A percentile compares a stretch with the other conserved stretches of the same genome.
These are phyloP conservation scores for Leptinotarsa rubiginosa DNA, from an alignment of 2,888 invertebrate genomes.

Conservation along the genomic window DNA sequence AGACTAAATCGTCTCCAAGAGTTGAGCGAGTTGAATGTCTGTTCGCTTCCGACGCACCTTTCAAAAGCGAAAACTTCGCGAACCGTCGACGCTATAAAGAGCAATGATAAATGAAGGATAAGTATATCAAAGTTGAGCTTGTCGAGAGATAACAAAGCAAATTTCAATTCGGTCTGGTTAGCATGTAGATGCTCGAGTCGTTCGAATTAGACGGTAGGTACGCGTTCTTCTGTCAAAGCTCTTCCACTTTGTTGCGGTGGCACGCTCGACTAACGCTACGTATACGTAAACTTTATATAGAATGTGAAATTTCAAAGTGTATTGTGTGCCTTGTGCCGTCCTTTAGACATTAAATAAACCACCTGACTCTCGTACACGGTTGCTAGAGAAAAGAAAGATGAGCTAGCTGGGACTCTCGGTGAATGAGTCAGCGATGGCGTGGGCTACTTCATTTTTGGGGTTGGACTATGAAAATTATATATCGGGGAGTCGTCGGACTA, in stretches of 20 bases:
- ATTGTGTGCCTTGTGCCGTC: constrained; percentile 34
- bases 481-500: too few species aligned
- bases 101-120: constrained; percentile 46
- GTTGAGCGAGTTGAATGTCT: neutral
- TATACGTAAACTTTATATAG: constrained; percentile 53
- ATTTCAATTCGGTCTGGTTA: constrained; percentile 53
- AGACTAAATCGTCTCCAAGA: too few species aligned
- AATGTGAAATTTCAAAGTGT: constrained; percentile 55
- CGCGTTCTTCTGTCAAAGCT: constrained; percentile 55
- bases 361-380: constrained; percentile 38
- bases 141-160: constrained; percentile 52
- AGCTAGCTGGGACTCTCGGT: neutral
- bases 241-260: constrained; percentile 54
- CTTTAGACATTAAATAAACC: constrained; percentile 50
- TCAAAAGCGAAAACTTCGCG: neutral
- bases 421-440: neutral
- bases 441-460: neutral
- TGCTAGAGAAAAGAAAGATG: constrained; percentile 1
- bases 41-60: neutral
- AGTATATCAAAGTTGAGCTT: constrained; percentile 51
- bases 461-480: neutral
- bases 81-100: constrained; percentile 19
- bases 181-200: constrained; percentile 53
- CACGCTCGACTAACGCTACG: constrained; percentile 48
- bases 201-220: constrained; percentile 53